Base-by-base conservation (phyloP, 2,797 vertebrate genomes). In the Parauchenoglanis ngamensis region DNA sequence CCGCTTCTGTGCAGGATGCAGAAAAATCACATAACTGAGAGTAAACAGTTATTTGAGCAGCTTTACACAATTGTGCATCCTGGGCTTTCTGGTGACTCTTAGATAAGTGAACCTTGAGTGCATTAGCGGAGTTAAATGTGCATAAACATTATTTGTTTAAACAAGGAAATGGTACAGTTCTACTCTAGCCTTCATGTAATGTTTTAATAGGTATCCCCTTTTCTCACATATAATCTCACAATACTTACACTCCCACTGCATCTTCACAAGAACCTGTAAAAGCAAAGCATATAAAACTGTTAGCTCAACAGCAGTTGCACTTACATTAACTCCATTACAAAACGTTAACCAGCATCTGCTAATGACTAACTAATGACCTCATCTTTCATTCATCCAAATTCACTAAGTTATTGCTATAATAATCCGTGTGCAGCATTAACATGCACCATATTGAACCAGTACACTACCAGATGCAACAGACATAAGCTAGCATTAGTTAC, bases 11-110 rank as follows among this genome's bases (percentile, higher is more conserved):
- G 8, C 72, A 79, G 61, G 54, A 40, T 12, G 12, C 57, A 81
- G 15, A 75, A 85, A 85, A 89, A 63, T 86, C 80, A 80, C 89
- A 89, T 46, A 67, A 86, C 80, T 84, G 28, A 59, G 84, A 88
- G 78, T 73, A 40, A 73, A 73, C 4, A 5, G 23, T 83, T 49
- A 78, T n/a, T 83, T 78, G 59, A 10, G 0, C 67, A 70, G 67
- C 40, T 70, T 40, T 7, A 21, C 31, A 70, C 67, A 40, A 17
- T 21, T 40, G 35, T 5, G 35, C 1, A 70, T 70, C 2, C 0
- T 21, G 17, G 35, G 68, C 68, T 72, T 72, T 72, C 21, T 15
- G 13, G 68, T 44, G 35, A 44, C 23, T 72, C 7, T 44, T 72
- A 44, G 40, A 72, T 4, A 72, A 4, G 68, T 72, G 19, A 0